Base-by-base conservation (phyloP, 2,113 vertebrate species). In the Epinephelus moara region DNA sequence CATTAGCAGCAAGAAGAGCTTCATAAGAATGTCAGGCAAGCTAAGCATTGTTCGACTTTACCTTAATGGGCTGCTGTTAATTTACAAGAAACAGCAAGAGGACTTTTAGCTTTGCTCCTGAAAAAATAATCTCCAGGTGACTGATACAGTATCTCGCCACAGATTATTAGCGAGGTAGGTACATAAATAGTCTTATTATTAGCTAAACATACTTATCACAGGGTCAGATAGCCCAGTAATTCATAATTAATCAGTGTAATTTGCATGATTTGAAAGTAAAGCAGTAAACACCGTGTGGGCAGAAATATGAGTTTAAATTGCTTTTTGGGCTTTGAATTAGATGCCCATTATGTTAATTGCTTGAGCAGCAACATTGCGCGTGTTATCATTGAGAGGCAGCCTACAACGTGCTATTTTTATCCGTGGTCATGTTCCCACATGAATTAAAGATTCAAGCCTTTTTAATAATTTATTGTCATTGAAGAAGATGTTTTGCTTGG, bases 391-490 rank as follows among this genome's bases (percentile, higher is more conserved):
- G 66, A 50, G 42, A 66, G 50, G 45, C 37, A 74, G 71, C 55
- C 76, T 55, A 21, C 64, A 42, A 17, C 45, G 19, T 75, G 53
- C 86, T 91, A 86, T 91, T 90, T 91, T 87, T 93, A 89, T 76
- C 81, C 47, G 33, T 4, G 42, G 86, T 85, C 82, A 77, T 80
- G 77, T 94, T 93, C 89, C 89, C 90, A 88, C 90, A 82, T 92
- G 86, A 91, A 92, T 92, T 85, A 94, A 93, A 94, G 73, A 94
- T 92, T 89, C 40, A 82, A 77, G 55, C 74, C 72, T 88, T 80
- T 89, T 93, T 90, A 94, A 95, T 94, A 89, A 94, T 94, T 92
- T 85, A 94, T 88, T 79, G 82, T 89, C 85, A 89, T 80, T 88
- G 87, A 92, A 70, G 88, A 84, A 88, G 85, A 87, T 91, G 85